These are phyloP conservation scores for Artibeus jamaicensis DNA, from an alignment of 2,797 vertebrate species.

Conservation along the genomic window DNA sequence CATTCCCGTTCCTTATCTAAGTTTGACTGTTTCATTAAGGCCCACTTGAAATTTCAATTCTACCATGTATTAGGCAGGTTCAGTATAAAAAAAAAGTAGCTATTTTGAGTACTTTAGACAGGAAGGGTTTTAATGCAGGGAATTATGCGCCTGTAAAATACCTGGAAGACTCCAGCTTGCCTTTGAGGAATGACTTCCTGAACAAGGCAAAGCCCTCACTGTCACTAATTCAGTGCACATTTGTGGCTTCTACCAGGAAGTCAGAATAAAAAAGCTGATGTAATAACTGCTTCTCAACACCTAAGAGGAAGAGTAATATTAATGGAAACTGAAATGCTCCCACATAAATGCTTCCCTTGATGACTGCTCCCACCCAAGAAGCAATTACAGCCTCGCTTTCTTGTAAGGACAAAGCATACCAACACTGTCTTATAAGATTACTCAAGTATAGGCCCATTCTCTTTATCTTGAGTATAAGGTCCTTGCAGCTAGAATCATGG, in stretches of 20 bases:
- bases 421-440: background rate
- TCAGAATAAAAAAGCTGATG: background rate
- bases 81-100: background rate
- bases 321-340: background rate
- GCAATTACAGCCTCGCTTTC: background rate
- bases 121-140: background rate
- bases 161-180: background rate
- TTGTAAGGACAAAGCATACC: background rate
- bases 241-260: background rate
- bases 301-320: background rate
- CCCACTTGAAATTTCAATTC: conserved; percentile 36
- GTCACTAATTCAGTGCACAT: background rate
- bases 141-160: conserved; percentile 1
- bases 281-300: background rate
- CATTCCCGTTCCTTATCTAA: background rate
- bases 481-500: background rate
- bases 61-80: background rate
- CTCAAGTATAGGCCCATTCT: background rate
- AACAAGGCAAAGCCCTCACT: background rate
- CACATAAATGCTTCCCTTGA: background rate
- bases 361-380: background rate
- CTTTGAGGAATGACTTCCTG: background rate
- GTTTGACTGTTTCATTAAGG: background rate
- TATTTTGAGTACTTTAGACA: background rate
- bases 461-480: background rate